phyloP scores from a whole-genome alignment of 2,888 invertebrate species.

The Scaptomyza tumidula region DNA sequence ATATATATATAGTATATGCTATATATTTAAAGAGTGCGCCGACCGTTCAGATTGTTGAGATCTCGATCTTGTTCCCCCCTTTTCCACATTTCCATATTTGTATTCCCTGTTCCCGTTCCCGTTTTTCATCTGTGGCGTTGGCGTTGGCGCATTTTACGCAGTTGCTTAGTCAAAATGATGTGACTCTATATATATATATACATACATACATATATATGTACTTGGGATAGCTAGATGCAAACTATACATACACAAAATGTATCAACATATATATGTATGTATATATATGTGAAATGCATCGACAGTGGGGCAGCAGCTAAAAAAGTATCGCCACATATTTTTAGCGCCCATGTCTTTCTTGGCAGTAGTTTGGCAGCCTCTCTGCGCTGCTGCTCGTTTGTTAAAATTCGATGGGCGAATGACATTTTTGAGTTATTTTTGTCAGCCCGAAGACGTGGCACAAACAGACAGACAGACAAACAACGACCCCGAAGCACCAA shows the following conservation, averaged over 20 bases:
- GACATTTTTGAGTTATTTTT: conserved; percentile 82
- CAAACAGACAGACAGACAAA: conserved; percentile 9
- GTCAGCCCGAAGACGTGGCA: conserved; percentile 58
- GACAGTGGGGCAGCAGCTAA: conserved; percentile 67
- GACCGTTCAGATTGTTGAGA: conserved; percentile 43
- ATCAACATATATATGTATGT: conserved; percentile 1
- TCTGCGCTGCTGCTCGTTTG: conserved; percentile 68
- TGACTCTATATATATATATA: conserved; percentile 16
- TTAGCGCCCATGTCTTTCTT: conserved; percentile 68
- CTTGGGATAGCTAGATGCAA: conserved; percentile 49
- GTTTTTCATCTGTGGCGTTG: conserved; percentile 61
- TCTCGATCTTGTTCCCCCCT: conserved; percentile 34
- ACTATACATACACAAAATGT: conserved; percentile 30
- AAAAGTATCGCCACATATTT: conserved; percentile 72
- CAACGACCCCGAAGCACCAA: conserved; percentile 13
- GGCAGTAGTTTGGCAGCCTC: conserved; percentile 18
- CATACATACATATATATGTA: conserved; percentile 17
- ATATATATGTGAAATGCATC: conserved; percentile 70
- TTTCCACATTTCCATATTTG: not conserved
- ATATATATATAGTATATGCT: conserved; percentile 22
- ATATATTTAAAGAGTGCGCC: conserved; percentile 40
- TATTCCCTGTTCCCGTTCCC: conserved; percentile 11
- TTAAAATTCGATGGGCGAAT: conserved; percentile 82
- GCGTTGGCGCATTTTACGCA: conserved; percentile 77
- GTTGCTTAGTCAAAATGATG: conserved; percentile 74